Base-by-base conservation (phyloP, 2,888 invertebrate genomes). In the Agrochola lota region DNA sequence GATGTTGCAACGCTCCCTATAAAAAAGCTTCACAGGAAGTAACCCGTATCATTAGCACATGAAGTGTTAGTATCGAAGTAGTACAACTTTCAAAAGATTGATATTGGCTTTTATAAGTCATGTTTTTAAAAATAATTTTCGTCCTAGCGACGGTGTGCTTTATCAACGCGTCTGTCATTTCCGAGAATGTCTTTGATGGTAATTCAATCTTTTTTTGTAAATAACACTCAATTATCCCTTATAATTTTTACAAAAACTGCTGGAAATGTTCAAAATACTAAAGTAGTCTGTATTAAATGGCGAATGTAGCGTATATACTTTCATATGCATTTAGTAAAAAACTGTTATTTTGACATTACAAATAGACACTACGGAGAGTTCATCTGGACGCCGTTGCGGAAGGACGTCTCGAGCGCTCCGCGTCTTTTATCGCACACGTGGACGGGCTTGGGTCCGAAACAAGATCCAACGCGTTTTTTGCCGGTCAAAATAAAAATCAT, bases 111-210 rank as follows among this genome's bases (percentile, higher is more conserved):
- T n/a, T 43, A 43, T 12, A 35, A 74, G 8, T 23, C 26, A 89
- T 89, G 88, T 81, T 57, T 30, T 57, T 40, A 23, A 83, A 71
- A 81, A 20, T 80, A 23, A 20, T 83, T 35, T 70, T 85, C 35
- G 63, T 84, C 12, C 26, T 87, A 46, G 80, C 76, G 7, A 64
- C 52, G 1, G n/a, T 85, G 1, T 83, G 43, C 52, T 78, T 80
- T 17, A 67, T 81, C 20, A 84, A 85, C 26, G 85, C 85, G 0
- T 85, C 89, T 20, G 80, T 86, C 43, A 66, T 87, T 8, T 75
- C 68, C 11, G 30, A 75, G 11, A 80, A 80, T 35, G 72, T 80
- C 0, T 77, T 68, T 59, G 73, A 84, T 72, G 89, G 89, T 87
- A 86, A 71, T 7, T 80, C 23, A 57, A 57, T 57, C 0, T 15